These are phyloP conservation scores for Brachionus rotundiformis DNA, from an alignment of 1,140 invertebrate species.

Conservation along the genomic window DNA sequence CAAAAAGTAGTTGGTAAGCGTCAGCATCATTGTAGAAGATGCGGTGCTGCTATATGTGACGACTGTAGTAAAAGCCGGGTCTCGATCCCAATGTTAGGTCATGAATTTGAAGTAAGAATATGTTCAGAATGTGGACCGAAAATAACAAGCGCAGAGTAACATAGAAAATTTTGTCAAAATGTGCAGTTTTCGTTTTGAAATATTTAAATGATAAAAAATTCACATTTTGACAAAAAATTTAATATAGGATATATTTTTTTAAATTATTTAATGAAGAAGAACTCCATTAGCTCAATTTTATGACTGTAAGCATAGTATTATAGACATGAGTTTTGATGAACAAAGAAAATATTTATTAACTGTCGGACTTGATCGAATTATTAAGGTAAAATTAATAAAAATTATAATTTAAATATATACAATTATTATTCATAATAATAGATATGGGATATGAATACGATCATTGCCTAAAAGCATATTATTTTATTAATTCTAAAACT, in stretches of 20 bases:
- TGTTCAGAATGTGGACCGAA: conserved; percentile 78
- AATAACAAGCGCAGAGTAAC: conserved; percentile 44
- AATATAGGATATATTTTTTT: neutral
- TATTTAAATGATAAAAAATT: neutral
- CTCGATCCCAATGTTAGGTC: conserved; percentile 90
- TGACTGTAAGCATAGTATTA: conserved; percentile 38
- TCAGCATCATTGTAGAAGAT: conserved; percentile 73
- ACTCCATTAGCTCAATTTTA: conserved; percentile 37
- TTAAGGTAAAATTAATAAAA: conserved; percentile 2
- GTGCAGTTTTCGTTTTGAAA: neutral
- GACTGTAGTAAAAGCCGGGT: conserved; percentile 83
- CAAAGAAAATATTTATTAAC: conserved; percentile 41
- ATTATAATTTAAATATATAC: too few species aligned
- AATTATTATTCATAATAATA: neutral
- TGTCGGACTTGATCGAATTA: conserved; percentile 40
- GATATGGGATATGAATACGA: conserved; percentile 21
- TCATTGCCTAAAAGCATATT: neutral
- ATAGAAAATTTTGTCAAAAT: neutral
- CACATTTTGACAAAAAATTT: neutral
- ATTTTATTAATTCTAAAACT: too few species aligned
- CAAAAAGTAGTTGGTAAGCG: conserved; percentile 84
- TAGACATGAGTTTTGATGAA: conserved; percentile 31
- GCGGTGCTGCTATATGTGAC: conserved; percentile 85
- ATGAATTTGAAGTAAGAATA: conserved; percentile 92
- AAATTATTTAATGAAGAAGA: conserved; percentile 19